Conservation (phyloP, 2,888 invertebrate species). For the Synergus laeviventris region DNA sequence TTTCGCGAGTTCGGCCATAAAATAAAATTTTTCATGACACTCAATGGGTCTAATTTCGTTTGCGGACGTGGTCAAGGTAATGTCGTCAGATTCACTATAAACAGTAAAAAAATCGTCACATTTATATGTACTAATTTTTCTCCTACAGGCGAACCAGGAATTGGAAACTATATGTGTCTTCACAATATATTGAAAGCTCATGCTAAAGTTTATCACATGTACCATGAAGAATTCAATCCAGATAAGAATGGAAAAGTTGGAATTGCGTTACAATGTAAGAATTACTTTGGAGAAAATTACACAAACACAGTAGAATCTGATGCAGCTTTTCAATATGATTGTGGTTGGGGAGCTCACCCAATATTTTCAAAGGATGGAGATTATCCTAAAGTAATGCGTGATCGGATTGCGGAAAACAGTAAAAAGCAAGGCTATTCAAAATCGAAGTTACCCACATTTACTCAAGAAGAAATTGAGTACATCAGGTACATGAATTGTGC, state of each 20-base stretch:
- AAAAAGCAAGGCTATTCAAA: conserved; percentile 71
- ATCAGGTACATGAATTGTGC: conserved; percentile 46
- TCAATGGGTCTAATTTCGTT: conserved; percentile 85
- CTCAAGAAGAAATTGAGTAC: conserved; percentile 72
- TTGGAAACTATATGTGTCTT: conserved; percentile 82
- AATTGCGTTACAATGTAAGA: conserved; percentile 48
- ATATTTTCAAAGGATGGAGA: conserved; percentile 77
- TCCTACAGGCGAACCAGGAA: background rate
- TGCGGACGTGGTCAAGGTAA: no score
- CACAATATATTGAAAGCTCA: conserved; percentile 87
- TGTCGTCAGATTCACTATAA: no score
- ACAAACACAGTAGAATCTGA: conserved; percentile 54
- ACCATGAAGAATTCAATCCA: conserved; percentile 79
- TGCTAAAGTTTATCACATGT: conserved; percentile 81
- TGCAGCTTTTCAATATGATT: conserved; percentile 70
- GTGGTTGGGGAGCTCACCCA: conserved; percentile 77
- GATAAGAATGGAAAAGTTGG: conserved; percentile 77
- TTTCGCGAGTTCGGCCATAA: conserved; percentile 81
- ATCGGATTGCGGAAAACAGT: conserved; percentile 74
- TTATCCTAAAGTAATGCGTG: conserved; percentile 78
- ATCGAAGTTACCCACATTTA: conserved; percentile 76
- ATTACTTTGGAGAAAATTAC: conserved; percentile 48
- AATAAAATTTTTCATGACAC: conserved; percentile 85
- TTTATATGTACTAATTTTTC: conserved; percentile 50
- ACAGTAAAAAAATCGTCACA: no score